Base-by-base conservation (phyloP, 1,140 invertebrate genomes). In the Sipha flava region DNA sequence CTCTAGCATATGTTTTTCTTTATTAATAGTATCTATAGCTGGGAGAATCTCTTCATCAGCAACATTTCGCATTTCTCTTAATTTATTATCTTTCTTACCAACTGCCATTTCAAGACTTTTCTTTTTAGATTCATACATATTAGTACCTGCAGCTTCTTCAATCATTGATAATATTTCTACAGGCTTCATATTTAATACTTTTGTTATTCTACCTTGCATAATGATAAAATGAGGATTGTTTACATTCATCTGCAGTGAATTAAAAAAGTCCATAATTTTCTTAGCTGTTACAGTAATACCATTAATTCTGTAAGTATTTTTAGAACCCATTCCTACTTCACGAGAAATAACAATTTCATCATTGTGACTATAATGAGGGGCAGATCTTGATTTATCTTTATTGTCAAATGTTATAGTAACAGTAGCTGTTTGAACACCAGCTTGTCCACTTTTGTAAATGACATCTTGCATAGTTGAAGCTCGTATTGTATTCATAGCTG, bases 161-260 rank as follows among this genome's bases (percentile, higher is more conserved):
- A 99, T 93, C 96, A 99, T 98, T 0, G 95, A 94, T 43, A 99
- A 87, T 85, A 99, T 98, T 89, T 99, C 97, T 80, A 91, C 89
- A 18, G 98, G 96, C 84, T 98, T 99, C 97, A 99, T 99, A 85
- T 98, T 99, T 3, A 99, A 88, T 1, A 99, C 98, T 89, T 99
- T 99, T 0, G 97, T 99, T 75, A 99, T 98, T 83, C 97, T 90
- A 10, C 98, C 98, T 89, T 99, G 98, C 98, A 99, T 99, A 82
- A 99, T 99, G 5, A 99, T 90, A 85, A 99, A 99, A 86, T 99
- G 97, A 4, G 98, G 98, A 88, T 99, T 99, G 86, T 99, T 99
- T 0, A 99, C 95, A 86, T 99, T 99, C 2, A 99, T 87, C 84
- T 98, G 96, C 9, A 99, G 92, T 0, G 97, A 97, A 83, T 94